Conservation (phyloP, 35 echinoderm and acorn worm genomes). For the Heliocidaris tuberculata region DNA sequence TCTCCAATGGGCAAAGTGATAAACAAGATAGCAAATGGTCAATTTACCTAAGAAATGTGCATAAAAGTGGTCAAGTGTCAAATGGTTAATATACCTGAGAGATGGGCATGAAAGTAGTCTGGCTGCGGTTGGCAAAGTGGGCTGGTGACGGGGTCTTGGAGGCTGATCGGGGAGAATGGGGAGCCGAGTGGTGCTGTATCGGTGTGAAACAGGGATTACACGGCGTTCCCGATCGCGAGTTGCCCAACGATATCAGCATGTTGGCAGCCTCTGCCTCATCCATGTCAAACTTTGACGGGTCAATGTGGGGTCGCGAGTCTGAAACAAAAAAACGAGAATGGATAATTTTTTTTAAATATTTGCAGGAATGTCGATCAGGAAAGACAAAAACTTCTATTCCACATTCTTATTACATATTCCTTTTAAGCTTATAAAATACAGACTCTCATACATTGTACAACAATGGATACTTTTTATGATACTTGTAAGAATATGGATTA, state of each 20-base stretch:
- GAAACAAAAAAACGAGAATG: slow-evolving; percentile 34
- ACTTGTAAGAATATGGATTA: background rate
- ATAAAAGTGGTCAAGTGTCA: too few species aligned
- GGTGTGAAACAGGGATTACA: slow-evolving; percentile 70
- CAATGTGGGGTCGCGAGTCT: slow-evolving; percentile 96
- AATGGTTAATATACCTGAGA: slow-evolving; percentile 30
- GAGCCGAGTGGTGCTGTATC: slow-evolving; percentile 60
- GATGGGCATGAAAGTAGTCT: slow-evolving; percentile 80
- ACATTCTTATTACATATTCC: background rate
- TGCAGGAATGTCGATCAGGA: background rate
- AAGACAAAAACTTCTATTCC: background rate
- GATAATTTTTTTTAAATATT: background rate
- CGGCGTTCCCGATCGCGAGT: slow-evolving; percentile 77
- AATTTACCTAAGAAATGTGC: too few species aligned
- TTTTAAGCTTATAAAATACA: background rate
- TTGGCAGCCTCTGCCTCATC: slow-evolving; percentile 93
- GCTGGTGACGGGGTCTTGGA: slow-evolving; percentile 86
- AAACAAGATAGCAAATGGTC: too few species aligned
- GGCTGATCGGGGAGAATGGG: slow-evolving; percentile 74
- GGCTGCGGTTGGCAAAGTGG: slow-evolving; percentile 38
- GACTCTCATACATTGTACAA: too few species aligned
- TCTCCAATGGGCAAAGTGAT: too few species aligned
- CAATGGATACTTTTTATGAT: background rate
- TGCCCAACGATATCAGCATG: slow-evolving; percentile 79
- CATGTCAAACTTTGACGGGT: slow-evolving; percentile 94